A percentile compares a stretch with the other conserved stretches of the same genome.
Evolutionary conservation across 35 echinoderm and acorn worm species (phyloP).

Genomic region (Strongylocentrotus purpuratus): DNA sequence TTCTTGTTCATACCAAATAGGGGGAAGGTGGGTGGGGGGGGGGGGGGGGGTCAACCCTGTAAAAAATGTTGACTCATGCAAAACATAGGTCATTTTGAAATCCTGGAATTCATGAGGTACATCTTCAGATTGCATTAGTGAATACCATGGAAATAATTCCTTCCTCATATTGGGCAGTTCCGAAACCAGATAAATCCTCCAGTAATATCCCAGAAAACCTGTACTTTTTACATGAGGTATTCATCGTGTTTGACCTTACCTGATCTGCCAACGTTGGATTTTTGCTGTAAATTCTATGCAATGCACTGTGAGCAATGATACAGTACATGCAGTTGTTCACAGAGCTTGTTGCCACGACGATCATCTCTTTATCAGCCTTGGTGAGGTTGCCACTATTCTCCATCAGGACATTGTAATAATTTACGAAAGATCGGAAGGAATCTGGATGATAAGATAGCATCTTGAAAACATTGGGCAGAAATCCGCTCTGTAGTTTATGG

Average conservation of each 20-base stretch:
- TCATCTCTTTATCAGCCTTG: slow-evolving; percentile 95
- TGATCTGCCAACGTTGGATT: slow-evolving; percentile 85
- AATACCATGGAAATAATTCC: no score
- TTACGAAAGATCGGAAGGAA: slow-evolving; percentile 94
- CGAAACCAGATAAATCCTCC: no score
- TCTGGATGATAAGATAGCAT: slow-evolving; percentile 79
- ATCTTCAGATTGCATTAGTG: no score
- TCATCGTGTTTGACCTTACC: slow-evolving; percentile 36
- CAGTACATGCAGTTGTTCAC: slow-evolving; percentile 94
- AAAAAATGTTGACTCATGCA: no score
- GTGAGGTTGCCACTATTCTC: slow-evolving; percentile 94
- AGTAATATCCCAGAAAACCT: no score
- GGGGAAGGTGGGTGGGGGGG: no score
- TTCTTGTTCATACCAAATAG: no score
- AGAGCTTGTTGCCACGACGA: slow-evolving; percentile 90
- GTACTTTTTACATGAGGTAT: no score
- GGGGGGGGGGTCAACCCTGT: no score
- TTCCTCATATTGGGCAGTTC: no score
- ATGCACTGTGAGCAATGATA: slow-evolving; percentile 83
- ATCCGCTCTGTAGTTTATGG: slow-evolving; percentile 66
- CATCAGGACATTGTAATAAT: slow-evolving; percentile 87
- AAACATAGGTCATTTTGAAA: no score
- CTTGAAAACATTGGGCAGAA: slow-evolving; percentile 97
- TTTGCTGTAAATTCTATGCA: slow-evolving; percentile 92
- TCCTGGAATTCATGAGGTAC: no score